Conservation (phyloP, 2,797 vertebrate species). For the Lutjanus campechanus region DNA sequence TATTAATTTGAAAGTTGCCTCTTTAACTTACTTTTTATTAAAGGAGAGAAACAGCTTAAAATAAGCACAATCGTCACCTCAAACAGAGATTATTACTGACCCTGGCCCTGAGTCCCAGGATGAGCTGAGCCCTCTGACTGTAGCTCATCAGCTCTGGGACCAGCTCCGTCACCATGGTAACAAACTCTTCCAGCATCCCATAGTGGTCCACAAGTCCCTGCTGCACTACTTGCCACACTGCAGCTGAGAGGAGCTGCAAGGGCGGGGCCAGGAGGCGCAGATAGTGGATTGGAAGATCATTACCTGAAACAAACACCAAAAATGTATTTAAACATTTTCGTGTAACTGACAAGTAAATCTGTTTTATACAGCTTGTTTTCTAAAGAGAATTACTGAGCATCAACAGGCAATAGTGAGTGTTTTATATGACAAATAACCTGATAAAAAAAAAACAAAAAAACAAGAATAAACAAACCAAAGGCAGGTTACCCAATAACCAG, state of each 20-base stretch:
- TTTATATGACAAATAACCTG: neutral
- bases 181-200: constrained; percentile 86
- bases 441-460: neutral
- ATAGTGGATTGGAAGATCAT: constrained; percentile 76
- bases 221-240: constrained; percentile 86
- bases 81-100: constrained; percentile 66
- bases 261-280: constrained; percentile 82
- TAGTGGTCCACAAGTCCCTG: constrained; percentile 83
- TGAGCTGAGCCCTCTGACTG: constrained; percentile 88
- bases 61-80: neutral
- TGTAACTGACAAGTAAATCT: neutral
- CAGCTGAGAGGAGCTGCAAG: constrained; percentile 85
- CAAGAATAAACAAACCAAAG: neutral
- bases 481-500: neutral
- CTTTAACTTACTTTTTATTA: neutral
- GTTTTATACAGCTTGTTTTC: neutral
- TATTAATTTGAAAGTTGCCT: neutral
- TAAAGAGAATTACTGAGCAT: neutral
- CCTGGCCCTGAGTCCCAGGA: constrained; percentile 87
- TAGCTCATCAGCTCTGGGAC: constrained; percentile 87
- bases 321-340: neutral
- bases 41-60: neutral
- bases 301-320: constrained; percentile 57
- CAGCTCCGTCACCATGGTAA: constrained; percentile 83
- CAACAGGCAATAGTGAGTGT: neutral